These are phyloP conservation scores for Penaeus vannamei DNA, from an alignment of 1,140 invertebrate species.

Conservation along the genomic window DNA sequence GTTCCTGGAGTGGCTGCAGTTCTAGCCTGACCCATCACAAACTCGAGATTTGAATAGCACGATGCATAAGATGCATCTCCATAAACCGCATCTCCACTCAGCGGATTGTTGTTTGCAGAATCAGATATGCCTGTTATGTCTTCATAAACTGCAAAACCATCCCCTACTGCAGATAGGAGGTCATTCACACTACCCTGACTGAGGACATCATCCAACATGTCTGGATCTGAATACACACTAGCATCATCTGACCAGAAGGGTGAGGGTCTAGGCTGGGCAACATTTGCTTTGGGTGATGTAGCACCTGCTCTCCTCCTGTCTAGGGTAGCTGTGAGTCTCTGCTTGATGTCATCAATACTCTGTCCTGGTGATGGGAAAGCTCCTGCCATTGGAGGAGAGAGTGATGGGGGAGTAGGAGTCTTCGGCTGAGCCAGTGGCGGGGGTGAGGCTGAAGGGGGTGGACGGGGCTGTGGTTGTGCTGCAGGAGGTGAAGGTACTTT, in stretches of 20 bases:
- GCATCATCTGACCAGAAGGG: slow-evolving; percentile 66
- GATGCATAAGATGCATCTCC: slow-evolving; percentile 68
- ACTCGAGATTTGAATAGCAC: slow-evolving; percentile 67
- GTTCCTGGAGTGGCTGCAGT: neutral
- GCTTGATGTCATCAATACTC: slow-evolving; percentile 63
- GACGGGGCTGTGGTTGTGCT: slow-evolving; percentile 25
- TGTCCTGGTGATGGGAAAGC: slow-evolving; percentile 52
- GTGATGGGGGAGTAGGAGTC: slow-evolving; percentile 3
- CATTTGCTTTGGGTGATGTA: neutral
- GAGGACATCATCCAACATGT: slow-evolving; percentile 66
- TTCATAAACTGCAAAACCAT: slow-evolving; percentile 66
- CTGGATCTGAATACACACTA: slow-evolving; percentile 66
- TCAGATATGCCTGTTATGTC: slow-evolving; percentile 54
- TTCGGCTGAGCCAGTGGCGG: slow-evolving; percentile 14
- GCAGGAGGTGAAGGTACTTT: slow-evolving; percentile 38
- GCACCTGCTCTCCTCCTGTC: slow-evolving; percentile 53
- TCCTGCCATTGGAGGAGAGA: neutral
- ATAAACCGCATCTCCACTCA: slow-evolving; percentile 60
- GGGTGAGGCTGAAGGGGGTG: slow-evolving; percentile 46
- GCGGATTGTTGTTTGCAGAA: slow-evolving; percentile 28
- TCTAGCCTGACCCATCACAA: slow-evolving; percentile 62
- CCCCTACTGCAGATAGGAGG: slow-evolving; percentile 63
- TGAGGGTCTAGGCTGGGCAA: slow-evolving; percentile 2
- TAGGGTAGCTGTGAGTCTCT: slow-evolving; percentile 61
- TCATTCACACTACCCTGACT: slow-evolving; percentile 67